phyloP scores from a whole-genome alignment of 2,797 vertebrate genomes.

The Rhynchonycteris naso region DNA sequence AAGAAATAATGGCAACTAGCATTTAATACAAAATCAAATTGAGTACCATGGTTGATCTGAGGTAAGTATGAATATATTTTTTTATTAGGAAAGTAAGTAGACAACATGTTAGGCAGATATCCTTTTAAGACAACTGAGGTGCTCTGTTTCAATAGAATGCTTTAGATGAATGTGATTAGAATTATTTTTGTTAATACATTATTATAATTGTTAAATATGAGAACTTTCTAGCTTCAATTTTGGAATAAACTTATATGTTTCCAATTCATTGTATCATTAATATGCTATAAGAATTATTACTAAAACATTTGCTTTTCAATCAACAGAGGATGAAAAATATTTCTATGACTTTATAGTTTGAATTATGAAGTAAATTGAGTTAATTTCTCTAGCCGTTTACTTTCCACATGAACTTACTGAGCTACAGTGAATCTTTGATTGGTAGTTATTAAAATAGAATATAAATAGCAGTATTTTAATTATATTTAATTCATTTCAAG shows the following conservation, averaged over 20 bases:
- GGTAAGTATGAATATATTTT: not conserved
- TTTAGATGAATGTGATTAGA: not conserved
- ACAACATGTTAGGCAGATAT: not conserved
- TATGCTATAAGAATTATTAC: not conserved
- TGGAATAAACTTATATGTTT: not conserved
- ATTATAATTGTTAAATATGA: not conserved
- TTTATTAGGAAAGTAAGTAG: not conserved
- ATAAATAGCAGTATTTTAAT: conserved; percentile 65
- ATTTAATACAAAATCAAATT: not conserved
- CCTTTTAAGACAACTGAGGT: not conserved
- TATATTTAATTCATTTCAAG: conserved; percentile 61
- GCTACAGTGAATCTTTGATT: conserved; percentile 52
- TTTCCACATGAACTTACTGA: conserved; percentile 60
- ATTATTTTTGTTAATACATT: conserved; percentile 23
- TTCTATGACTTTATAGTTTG: conserved; percentile 45
- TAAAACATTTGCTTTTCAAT: conserved; percentile 43
- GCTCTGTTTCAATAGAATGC: not conserved
- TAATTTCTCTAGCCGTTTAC: conserved; percentile 72
- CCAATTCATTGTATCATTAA: conserved; percentile 55
- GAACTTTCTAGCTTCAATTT: conserved; percentile 6
- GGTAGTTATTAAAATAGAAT: conserved; percentile 61
- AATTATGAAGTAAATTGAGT: conserved; percentile 64
- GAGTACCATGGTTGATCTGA: not conserved
- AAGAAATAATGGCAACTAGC: not conserved
- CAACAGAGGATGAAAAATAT: conserved; percentile 46